Evolutionary conservation across 2,797 vertebrate genomes (phyloP).

Genomic region (Telmatherina bonti): DNA sequence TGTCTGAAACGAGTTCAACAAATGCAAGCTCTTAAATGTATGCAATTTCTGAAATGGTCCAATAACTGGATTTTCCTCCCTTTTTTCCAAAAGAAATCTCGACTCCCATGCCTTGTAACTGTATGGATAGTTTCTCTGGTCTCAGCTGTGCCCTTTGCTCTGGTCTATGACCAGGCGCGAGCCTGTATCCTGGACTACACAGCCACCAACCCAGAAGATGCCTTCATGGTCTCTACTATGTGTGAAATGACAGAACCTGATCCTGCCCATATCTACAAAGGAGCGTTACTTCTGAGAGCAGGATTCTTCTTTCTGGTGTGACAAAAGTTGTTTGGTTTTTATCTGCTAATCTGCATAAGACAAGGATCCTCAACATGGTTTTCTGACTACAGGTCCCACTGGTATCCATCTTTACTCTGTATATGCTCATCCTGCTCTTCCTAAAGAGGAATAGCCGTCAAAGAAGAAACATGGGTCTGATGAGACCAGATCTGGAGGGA

Average conservation of each 20-base stretch:
- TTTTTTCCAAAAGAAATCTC: slow-evolving; percentile 67
- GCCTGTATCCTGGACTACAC: slow-evolving; percentile 84
- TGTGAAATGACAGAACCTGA: slow-evolving; percentile 85
- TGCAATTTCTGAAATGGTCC: neutral
- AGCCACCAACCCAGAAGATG: slow-evolving; percentile 69
- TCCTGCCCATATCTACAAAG: slow-evolving; percentile 81
- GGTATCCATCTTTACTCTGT: slow-evolving; percentile 78
- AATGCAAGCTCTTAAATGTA: no score
- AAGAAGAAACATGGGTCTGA: slow-evolving; percentile 81
- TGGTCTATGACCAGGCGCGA: slow-evolving; percentile 80
- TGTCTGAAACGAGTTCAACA: no score
- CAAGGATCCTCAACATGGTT: neutral
- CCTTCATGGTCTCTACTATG: slow-evolving; percentile 82
- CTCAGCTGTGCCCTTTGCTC: slow-evolving; percentile 81
- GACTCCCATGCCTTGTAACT: slow-evolving; percentile 75
- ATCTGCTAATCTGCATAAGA: neutral
- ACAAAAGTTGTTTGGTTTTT: neutral
- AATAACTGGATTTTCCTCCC: slow-evolving; percentile 2
- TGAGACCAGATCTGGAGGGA: slow-evolving; percentile 44
- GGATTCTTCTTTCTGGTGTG: slow-evolving; percentile 81
- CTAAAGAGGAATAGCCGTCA: slow-evolving; percentile 77
- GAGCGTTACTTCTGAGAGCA: slow-evolving; percentile 78
- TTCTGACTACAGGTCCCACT: slow-evolving; percentile 71
- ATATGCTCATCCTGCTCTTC: slow-evolving; percentile 81
- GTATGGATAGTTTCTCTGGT: slow-evolving; percentile 84